These are phyloP conservation scores for Arnoldichthys spilopterus DNA, from an alignment of 2,797 vertebrate genomes.

Conservation along the genomic window DNA sequence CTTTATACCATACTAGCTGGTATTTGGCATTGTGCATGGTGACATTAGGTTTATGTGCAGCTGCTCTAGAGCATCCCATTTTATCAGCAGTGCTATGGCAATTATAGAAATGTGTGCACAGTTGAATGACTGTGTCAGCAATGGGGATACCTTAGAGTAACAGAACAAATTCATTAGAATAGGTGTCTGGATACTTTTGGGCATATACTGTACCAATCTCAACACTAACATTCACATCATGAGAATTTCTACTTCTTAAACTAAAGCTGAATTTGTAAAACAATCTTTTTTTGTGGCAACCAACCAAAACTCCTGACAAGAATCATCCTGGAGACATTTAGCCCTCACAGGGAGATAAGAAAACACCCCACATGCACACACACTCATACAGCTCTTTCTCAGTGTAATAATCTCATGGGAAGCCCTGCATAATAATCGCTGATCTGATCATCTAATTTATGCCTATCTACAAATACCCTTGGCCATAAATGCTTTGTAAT, in stretches of 20 bases:
- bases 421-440: constrained; percentile 39
- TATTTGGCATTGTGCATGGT: neutral
- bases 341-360: neutral
- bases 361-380: constrained; percentile 6
- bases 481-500: constrained; percentile 29
- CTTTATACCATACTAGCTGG: neutral
- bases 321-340: neutral
- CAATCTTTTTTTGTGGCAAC: too few species aligned
- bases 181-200: too few species aligned
- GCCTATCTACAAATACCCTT: constrained; percentile 35
- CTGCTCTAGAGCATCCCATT: neutral
- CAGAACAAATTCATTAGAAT: too few species aligned
- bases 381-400: neutral
- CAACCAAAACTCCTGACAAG: too few species aligned
- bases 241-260: too few species aligned
- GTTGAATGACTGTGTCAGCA: too few species aligned
- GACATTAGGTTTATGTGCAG: neutral
- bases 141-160: too few species aligned
- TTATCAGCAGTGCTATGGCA: neutral
- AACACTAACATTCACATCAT: too few species aligned
- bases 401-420: constrained; percentile 43
- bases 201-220: too few species aligned
- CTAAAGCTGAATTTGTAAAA: too few species aligned
- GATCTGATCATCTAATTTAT: constrained; percentile 49
- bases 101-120: too few species aligned